Evolutionary conservation across 2,888 invertebrate genomes (phyloP).

Genomic region (Pseudococcus jackbeardsleyi): DNA sequence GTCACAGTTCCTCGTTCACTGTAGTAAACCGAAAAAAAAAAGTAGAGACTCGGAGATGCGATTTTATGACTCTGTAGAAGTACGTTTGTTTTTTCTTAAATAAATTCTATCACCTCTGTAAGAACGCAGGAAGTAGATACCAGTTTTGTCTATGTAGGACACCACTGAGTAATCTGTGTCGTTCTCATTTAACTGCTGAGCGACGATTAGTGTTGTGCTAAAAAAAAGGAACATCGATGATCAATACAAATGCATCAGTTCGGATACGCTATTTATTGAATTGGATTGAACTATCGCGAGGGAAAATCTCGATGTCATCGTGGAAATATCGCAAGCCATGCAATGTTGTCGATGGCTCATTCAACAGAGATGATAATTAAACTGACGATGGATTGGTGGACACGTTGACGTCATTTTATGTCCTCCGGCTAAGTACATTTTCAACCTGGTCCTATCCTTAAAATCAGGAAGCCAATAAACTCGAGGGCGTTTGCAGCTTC

Average conservation of each 20-base stretch:
- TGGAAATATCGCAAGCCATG: neutral
- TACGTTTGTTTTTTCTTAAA: neutral
- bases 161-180: slow-evolving; percentile 24
- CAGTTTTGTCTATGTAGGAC: slow-evolving; percentile 47
- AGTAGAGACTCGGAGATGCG: neutral
- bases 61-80: neutral
- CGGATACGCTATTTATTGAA: neutral
- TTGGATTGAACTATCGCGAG: neutral
- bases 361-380: neutral
- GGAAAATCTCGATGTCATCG: neutral
- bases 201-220: neutral
- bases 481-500: slow-evolving; percentile 33
- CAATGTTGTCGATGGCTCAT: neutral
- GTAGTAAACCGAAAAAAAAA: slow-evolving; percentile 17
- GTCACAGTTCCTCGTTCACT: neutral
- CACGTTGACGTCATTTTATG: neutral
- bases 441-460: neutral
- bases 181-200: slow-evolving; percentile 19
- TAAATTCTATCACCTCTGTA: slow-evolving; percentile 12
- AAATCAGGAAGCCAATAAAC: slow-evolving; percentile 22
- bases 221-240: slow-evolving; percentile 1
- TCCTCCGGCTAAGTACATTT: neutral
- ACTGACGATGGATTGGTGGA: neutral
- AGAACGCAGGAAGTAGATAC: slow-evolving; percentile 36
- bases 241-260: neutral